Percentiles rank a stretch among this genome's conserved stretches.
Evolutionary conservation across 2,888 invertebrate species (phyloP).

Genomic region (Macropis europaea): DNA sequence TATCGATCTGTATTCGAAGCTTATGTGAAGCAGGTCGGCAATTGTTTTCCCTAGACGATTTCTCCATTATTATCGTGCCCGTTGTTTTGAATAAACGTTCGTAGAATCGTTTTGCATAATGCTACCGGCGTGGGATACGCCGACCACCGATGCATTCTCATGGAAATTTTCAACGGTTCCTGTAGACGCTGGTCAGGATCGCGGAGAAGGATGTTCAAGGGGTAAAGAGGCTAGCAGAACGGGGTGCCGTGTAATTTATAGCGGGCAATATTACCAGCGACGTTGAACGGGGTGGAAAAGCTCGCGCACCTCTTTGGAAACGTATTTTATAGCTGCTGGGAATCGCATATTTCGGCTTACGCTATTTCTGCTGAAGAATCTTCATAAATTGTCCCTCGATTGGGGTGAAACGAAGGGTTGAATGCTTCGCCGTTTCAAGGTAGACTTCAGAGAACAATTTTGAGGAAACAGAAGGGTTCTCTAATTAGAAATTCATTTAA

Average conservation of each 20-base stretch:
- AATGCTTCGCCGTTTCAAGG: too few species aligned
- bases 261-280: constrained; percentile 55
- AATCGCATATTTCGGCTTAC: constrained; percentile 8
- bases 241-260: constrained; percentile 51
- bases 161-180: constrained; percentile 52
- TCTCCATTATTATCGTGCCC: background rate
- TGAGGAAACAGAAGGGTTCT: too few species aligned
- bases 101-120: constrained; percentile 5
- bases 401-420: background rate
- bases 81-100: constrained; percentile 17
- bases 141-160: constrained; percentile 33
- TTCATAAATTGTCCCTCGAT: constrained; percentile 7
- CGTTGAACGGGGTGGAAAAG: constrained; percentile 30
- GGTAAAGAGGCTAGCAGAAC: background rate
- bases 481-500: too few species aligned
- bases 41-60: background rate
- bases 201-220: constrained; percentile 23
- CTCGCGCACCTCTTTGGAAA: constrained; percentile 1
- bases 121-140: constrained; percentile 2
- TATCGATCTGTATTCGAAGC: too few species aligned
- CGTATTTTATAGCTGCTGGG: constrained; percentile 44
- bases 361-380: background rate
- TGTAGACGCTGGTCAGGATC: constrained; percentile 32
- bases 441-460: too few species aligned
- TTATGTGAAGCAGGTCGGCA: too few species aligned